A percentile compares a stretch with the other conserved stretches of the same genome.
Evolutionary conservation across 2,888 invertebrate species (phyloP).

Genomic region (Cephus sareptanus): DNA sequence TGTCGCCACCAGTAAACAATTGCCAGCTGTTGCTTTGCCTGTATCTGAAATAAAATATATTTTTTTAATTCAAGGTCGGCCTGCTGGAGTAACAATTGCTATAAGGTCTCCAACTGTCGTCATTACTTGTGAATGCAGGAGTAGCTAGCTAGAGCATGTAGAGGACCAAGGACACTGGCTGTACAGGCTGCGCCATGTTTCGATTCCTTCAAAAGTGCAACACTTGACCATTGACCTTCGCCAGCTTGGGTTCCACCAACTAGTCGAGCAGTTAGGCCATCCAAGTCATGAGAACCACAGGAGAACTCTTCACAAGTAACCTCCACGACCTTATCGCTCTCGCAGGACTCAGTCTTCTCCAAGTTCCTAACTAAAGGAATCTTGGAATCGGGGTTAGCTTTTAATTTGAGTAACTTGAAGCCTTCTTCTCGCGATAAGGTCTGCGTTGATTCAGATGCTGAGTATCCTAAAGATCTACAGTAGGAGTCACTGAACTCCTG

Average conservation of each 20-base stretch:
- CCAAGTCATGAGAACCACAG: constrained; percentile 56
- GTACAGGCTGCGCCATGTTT: constrained; percentile 61
- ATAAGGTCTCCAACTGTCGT: neutral
- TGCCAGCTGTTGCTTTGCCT: constrained; percentile 57
- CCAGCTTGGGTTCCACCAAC: constrained; percentile 68
- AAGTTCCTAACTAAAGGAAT: constrained; percentile 65
- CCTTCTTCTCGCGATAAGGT: constrained; percentile 64
- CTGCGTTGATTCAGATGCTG: constrained; percentile 65
- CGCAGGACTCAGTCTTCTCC: constrained; percentile 63
- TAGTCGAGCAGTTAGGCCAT: constrained; percentile 64
- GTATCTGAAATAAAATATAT: constrained; percentile 37
- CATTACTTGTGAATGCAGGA: constrained; percentile 60
- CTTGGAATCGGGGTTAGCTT: constrained; percentile 48
- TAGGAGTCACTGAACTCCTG: constrained; percentile 68
- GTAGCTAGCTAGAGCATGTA: constrained; percentile 63
- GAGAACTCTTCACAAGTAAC: constrained; percentile 70
- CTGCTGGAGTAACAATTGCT: too few relatives aligned
- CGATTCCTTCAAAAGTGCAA: constrained; percentile 66
- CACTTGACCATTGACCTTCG: constrained; percentile 71
- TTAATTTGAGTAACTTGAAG: constrained; percentile 63
- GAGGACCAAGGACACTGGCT: constrained; percentile 62
- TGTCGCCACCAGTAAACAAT: constrained; percentile 54
- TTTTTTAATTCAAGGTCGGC: neutral
- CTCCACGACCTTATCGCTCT: constrained; percentile 65
- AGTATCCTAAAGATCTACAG: constrained; percentile 70